A percentile compares a stretch with the other conserved stretches of the same genome.
Conservation (phyloP, 1,140 invertebrate species). For the Bombus confusus region DNA sequence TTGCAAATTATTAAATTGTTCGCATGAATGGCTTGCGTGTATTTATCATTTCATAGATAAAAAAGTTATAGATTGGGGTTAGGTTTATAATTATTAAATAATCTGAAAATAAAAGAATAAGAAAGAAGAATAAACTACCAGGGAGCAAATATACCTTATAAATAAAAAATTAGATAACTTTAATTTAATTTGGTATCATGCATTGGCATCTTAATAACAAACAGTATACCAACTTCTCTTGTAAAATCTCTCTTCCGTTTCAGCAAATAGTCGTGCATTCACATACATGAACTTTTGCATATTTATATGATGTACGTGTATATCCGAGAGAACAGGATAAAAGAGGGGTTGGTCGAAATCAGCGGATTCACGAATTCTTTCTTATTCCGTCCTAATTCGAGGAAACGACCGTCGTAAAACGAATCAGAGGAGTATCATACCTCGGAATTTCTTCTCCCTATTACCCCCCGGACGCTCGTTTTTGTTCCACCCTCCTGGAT, state of each 20-base stretch:
- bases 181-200: neutral
- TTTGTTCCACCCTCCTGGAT: conserved; percentile 44
- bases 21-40: no score
- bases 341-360: conserved; percentile 32
- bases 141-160: neutral
- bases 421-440: conserved; percentile 80
- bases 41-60: neutral
- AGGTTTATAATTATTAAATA: neutral
- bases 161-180: neutral
- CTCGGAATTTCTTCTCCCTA: conserved; percentile 63
- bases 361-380: conserved; percentile 68
- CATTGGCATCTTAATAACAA: neutral
- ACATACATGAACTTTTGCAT: conserved; percentile 10
- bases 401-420: conserved; percentile 77
- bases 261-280: neutral
- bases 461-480: conserved; percentile 62
- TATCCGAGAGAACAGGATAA: neutral
- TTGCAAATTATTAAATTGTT: neutral
- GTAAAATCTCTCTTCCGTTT: no score
- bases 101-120: neutral
- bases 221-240: neutral
- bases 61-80: neutral
- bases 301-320: conserved; percentile 7
- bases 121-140: neutral
- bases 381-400: conserved; percentile 77